Percentiles rank a stretch among this genome's conserved stretches.
phyloP scores from a whole-genome alignment of 1,140 invertebrate species.

The Leptonema lineaticorne region DNA sequence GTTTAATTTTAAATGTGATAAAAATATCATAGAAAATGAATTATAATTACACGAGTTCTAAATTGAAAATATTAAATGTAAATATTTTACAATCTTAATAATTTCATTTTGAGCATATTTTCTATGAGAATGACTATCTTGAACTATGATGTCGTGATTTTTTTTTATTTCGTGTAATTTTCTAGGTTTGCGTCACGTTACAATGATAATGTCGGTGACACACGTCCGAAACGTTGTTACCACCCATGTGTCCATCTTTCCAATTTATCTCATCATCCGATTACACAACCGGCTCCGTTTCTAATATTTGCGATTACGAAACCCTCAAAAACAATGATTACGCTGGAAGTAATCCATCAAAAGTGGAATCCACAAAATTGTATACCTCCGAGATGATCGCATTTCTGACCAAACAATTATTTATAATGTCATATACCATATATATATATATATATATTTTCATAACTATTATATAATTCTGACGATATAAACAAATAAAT shows the following conservation, averaged over 20 bases:
- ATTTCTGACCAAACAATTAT: slow-evolving; percentile 7
- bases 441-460: too few relatives aligned
- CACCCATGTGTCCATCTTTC: not conserved
- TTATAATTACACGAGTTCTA: too few relatives aligned
- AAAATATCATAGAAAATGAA: too few relatives aligned
- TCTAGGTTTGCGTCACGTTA: not conserved
- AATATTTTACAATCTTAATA: too few relatives aligned
- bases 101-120: too few relatives aligned
- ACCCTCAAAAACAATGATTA: slow-evolving; percentile 3
- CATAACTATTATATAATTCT: too few relatives aligned
- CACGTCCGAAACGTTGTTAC: not conserved
- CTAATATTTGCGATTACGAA: slow-evolving; percentile 8
- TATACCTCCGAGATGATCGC: too few relatives aligned
- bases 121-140: too few relatives aligned
- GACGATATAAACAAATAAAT: too few relatives aligned
- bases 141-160: too few relatives aligned
- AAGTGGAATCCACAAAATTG: not conserved
- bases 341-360: slow-evolving; percentile 11
- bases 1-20: too few relatives aligned
- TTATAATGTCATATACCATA: not conserved
- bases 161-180: not conserved
- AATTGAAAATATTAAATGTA: too few relatives aligned
- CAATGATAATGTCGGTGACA: not conserved
- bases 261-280: not conserved
- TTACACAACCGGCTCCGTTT: slow-evolving; percentile 10